phyloP scores from a whole-genome alignment of 2,888 invertebrate genomes.

The Ferdinandea cuprea region DNA sequence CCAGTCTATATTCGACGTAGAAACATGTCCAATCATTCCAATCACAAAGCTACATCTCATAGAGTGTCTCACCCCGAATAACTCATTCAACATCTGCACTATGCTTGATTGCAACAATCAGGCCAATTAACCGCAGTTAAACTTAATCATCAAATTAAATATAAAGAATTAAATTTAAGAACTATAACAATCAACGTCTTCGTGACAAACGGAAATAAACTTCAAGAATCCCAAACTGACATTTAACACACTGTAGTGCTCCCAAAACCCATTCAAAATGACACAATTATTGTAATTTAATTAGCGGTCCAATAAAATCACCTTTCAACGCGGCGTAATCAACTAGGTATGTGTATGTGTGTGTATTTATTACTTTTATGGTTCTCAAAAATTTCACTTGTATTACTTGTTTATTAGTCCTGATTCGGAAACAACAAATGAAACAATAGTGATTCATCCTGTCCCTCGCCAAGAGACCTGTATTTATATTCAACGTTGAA shows the following conservation, averaged over 20 bases:
- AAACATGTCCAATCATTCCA: too few species aligned
- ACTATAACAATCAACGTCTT: not conserved
- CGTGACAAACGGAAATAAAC: constrained; percentile 9
- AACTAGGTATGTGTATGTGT: too few species aligned
- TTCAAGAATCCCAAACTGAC: constrained; percentile 11
- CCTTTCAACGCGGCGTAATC: constrained; percentile 66
- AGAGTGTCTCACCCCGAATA: not conserved
- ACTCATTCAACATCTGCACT: not conserved
- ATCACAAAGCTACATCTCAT: too few species aligned
- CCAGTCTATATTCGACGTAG: too few species aligned
- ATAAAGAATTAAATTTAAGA: not conserved
- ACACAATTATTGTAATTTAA: constrained; percentile 72
- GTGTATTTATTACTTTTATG: constrained; percentile 67
- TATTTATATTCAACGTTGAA: not conserved
- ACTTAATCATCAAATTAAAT: not conserved
- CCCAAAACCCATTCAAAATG: constrained; percentile 58
- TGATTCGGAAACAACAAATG: not conserved
- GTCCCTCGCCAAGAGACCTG: constrained; percentile 3
- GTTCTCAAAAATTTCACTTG: constrained; percentile 21
- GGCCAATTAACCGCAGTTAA: constrained; percentile 7
- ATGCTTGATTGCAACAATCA: constrained; percentile 9
- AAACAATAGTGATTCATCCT: constrained; percentile 46
- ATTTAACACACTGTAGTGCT: constrained; percentile 11
- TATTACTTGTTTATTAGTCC: constrained; percentile 25
- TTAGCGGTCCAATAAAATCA: constrained; percentile 67